Base-by-base conservation (phyloP, 2,113 vertebrate species). In the Hystrix brachyura region DNA sequence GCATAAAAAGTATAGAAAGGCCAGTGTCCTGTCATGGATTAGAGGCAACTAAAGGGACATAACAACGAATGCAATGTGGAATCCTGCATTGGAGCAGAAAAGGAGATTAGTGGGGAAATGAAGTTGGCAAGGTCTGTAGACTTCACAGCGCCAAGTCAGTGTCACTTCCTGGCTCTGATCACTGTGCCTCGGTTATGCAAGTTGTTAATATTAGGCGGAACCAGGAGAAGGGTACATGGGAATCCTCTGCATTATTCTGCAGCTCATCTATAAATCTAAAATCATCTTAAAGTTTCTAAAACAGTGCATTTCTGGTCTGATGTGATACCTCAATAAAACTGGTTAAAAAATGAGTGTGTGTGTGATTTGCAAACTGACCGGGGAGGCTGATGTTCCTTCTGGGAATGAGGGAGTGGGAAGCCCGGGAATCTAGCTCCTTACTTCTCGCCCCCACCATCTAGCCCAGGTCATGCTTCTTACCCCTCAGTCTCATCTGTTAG, bases 1-100 rank as follows among this genome's bases (percentile, higher is more conserved):
- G 86, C 86, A 76, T 57, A 38, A 72, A 91, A 90, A 76, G 48
- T 2, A 74, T 74, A 46, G 21, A 91, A 71, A 84, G 81, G 93
- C 23, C 13, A 67, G 78, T 10, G 65, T 55, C 25, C 27, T 62
- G 17, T 25, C 82, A 74, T 2, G 1, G 34, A 65, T 32, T 18
- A 9, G 7, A 67, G 9, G 38, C 6, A 53, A 89, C 18, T 51
- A 67, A n/a, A 71, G n/a, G 83, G 65, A 65, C 6, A 21, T 27
- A 88, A 64, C 29, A 95, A 38, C 7, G 32, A 55, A 91, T 67
- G 34, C 4, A n/a, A 46, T 9, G 27, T 86, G 60, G 55, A 43
- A 65, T 60, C 8, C 43, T 60, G 38, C 4, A 11, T 60, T 96
- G 55, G 19, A 86, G 8, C 32, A 57, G 48, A 23, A 60, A 85